Evolutionary conservation across 2,888 invertebrate species (phyloP), one percentile per base, ranked within the genome.

Genomic region (Tinea trinotella): DNA sequence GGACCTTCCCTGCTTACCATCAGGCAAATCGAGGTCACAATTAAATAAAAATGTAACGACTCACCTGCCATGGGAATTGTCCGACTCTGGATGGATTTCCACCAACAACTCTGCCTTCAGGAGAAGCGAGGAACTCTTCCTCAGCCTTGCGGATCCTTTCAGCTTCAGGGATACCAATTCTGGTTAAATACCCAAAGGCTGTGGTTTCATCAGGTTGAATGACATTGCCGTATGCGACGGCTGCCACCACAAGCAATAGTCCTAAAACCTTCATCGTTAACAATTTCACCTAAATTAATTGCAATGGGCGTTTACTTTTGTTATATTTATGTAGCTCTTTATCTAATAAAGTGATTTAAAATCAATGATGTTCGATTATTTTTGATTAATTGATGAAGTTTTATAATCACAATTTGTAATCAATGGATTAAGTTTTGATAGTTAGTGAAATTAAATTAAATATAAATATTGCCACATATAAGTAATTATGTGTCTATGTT

Each of bases 21-120:
- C n/a, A n/a, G n/a, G n/a, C n/a, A n/a, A n/a, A n/a, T n/a, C n/a
- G n/a, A n/a, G n/a, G n/a, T n/a, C n/a, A n/a, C n/a, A n/a, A n/a
- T n/a, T 40, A 4, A 44, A 56, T 22, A 24, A 50, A 24, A 6
- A 13, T 15, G 13, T 40, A 12, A 7, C 2, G 1, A 17, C 55
- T 12, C 12, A 76, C 76, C 68, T 76, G 75, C 57, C 65, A 71
- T 3, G 72, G 71, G 56, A 63, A 64, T 56, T 68, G 65, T 40
- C 67, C 71, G 1, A 50, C 9, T 3, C 17, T 54, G n/a, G 75
- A 65, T 0, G 66, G 62, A 1, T 53, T 49, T 3, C 76, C 76
- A 15, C 76, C 76, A 6, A 68, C 63, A 20, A 76, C 75, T 54
- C 73, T 73, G 6, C 62, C 56, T 2, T 59, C 56, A n/a, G 59